A percentile compares a stretch with the other conserved stretches of the same genome.
phyloP scores from a whole-genome alignment of 2,888 invertebrate genomes.

The Nesidiocoris tenuis region DNA sequence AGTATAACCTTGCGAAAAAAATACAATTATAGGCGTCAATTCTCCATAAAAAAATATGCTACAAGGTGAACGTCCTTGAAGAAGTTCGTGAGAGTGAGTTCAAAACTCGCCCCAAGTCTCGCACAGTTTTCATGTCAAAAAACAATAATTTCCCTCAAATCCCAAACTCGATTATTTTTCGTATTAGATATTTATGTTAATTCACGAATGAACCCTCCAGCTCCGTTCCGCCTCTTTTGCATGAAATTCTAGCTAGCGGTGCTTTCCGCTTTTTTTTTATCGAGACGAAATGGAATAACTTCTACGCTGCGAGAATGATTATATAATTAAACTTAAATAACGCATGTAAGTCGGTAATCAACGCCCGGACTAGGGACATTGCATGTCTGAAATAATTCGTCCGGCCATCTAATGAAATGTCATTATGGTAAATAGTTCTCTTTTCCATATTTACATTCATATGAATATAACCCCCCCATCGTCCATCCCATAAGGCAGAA shows the following conservation, averaged over 20 bases:
- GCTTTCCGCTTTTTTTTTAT: conserved; percentile 11
- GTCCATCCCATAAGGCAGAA: too few species aligned
- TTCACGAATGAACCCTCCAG: conserved; percentile 1
- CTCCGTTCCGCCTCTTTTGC: conserved; percentile 15
- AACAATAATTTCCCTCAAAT: conserved; percentile 1
- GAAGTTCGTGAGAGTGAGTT: neutral
- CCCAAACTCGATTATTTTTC: neutral
- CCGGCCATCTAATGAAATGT: conserved; percentile 33
- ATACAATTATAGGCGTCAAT: too few species aligned
- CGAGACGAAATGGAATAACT: conserved; percentile 16
- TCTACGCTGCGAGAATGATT: conserved; percentile 8
- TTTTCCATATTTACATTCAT: conserved; percentile 35
- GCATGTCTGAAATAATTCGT: conserved; percentile 32
- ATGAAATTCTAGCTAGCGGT: conserved; percentile 19
- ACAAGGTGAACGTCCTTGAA: neutral
- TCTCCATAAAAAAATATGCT: too few species aligned
- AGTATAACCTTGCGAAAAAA: too few species aligned
- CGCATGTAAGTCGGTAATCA: conserved; percentile 34
- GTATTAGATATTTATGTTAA: conserved; percentile 7
- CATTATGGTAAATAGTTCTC: conserved; percentile 37
- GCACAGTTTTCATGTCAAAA: conserved; percentile 12
- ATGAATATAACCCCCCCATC: conserved; percentile 28
- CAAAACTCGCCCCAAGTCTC: neutral
- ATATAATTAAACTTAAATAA: conserved; percentile 34
- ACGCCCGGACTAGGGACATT: conserved; percentile 13